phyloP scores from a whole-genome alignment of 2,888 invertebrate species.

The Hemistola chrysoprasaria region DNA sequence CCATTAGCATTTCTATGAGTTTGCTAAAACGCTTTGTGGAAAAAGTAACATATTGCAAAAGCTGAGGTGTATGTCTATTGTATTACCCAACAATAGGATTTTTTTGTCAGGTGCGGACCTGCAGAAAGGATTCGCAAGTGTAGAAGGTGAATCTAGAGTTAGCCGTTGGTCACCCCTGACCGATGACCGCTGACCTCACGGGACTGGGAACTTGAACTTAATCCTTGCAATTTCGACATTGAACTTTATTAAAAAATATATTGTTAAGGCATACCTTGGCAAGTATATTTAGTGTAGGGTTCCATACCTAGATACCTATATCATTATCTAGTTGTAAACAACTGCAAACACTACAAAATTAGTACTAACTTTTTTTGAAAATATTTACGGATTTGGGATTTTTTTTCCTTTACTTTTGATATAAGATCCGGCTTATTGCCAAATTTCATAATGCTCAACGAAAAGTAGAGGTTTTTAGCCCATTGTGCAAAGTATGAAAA shows the following conservation, averaged over 20 bases:
- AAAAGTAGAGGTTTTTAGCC: no score
- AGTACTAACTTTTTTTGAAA: no score
- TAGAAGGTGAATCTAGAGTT: conserved; percentile 30
- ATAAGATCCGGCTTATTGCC: no score
- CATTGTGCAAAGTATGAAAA: no score
- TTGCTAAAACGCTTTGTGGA: conserved; percentile 27
- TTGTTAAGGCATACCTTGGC: no score
- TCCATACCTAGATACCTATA: no score
- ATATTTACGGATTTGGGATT: no score
- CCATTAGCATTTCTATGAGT: conserved; percentile 28
- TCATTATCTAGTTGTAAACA: no score
- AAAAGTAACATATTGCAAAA: conserved; percentile 29
- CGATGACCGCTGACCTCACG: conserved; percentile 72
- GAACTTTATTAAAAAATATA: conserved; percentile 33
- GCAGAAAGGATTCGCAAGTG: conserved; percentile 36
- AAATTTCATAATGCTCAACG: no score
- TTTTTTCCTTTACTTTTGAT: no score
- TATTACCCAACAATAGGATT: conserved; percentile 31
- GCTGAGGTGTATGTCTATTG: conserved; percentile 27
- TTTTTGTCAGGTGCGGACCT: conserved; percentile 44
- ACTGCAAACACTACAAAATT: no score
- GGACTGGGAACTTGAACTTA: conserved; percentile 71
- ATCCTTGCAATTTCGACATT: conserved; percentile 47
- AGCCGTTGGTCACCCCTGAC: conserved; percentile 79
- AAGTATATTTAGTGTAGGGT: no score